A percentile compares a stretch with the other conserved stretches of the same genome.
Conservation (phyloP, 2,797 vertebrate genomes). For the Echiichthys vipera region DNA sequence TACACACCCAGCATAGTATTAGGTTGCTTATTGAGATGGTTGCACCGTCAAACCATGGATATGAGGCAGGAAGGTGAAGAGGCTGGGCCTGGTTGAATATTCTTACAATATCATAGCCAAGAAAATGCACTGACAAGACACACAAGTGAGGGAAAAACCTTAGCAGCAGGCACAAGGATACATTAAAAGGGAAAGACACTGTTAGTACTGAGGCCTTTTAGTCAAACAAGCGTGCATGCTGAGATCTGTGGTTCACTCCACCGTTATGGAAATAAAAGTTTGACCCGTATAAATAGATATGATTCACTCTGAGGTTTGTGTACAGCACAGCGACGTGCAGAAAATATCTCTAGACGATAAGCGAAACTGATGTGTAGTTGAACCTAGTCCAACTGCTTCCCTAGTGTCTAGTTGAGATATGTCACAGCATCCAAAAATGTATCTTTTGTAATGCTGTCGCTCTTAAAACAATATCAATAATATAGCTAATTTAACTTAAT, state of each 20-base stretch:
- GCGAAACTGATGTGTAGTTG: slow-evolving; percentile 17
- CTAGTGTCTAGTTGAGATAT: not conserved
- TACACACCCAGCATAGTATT: slow-evolving; percentile 35
- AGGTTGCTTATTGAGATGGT: slow-evolving; percentile 42
- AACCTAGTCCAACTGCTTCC: not conserved
- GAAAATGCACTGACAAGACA: not conserved
- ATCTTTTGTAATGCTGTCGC: not conserved
- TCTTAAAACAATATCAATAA: not conserved
- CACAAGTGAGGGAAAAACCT: slow-evolving; percentile 6
- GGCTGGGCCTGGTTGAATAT: not conserved
- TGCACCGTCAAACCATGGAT: slow-evolving; percentile 23
- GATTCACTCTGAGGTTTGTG: slow-evolving; percentile 37
- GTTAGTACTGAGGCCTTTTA: slow-evolving; percentile 10
- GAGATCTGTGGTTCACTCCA: slow-evolving; percentile 30
- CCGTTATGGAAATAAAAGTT: slow-evolving; percentile 15
- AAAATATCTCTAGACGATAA: slow-evolving; percentile 15
- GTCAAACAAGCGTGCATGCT: slow-evolving; percentile 28
- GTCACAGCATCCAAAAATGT: not conserved
- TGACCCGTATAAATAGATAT: slow-evolving; percentile 44
- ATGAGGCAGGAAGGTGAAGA: slow-evolving; percentile 20
- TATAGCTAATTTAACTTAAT: not conserved
- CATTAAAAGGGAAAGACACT: slow-evolving; percentile 5
- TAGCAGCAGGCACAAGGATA: not conserved
- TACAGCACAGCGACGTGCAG: slow-evolving; percentile 12
- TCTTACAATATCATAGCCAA: slow-evolving; percentile 12